Percentiles rank a stretch among this genome's conserved stretches.
Evolutionary conservation across 1,140 invertebrate genomes (phyloP).

Genomic region (Papilio xuthus): DNA sequence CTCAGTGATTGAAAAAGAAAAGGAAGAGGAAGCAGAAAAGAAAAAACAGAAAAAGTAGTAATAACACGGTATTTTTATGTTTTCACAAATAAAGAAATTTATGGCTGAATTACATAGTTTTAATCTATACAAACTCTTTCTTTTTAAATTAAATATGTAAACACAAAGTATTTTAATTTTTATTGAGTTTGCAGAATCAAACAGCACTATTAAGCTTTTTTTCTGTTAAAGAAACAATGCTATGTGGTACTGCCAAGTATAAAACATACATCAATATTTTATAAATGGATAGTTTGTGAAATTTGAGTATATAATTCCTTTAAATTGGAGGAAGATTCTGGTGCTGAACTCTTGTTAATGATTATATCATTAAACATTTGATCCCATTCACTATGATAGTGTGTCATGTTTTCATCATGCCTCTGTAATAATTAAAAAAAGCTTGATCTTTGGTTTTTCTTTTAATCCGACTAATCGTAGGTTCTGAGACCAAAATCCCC

Average conservation of each 20-base stretch:
- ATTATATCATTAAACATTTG: slow-evolving; percentile 78
- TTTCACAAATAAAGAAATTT: slow-evolving; percentile 65
- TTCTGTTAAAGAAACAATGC: too few relatives aligned
- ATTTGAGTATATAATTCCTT: slow-evolving; percentile 78
- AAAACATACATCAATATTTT: not conserved
- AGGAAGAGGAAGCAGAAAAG: slow-evolving; percentile 98
- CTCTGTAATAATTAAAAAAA: slow-evolving; percentile 56
- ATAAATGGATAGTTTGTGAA: slow-evolving; percentile 73
- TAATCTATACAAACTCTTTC: not conserved
- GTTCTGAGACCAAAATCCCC: too few relatives aligned
- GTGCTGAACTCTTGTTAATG: slow-evolving; percentile 63
- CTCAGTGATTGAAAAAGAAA: slow-evolving; percentile 97
- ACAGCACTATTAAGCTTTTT: too few relatives aligned
- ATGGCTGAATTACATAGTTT: not conserved
- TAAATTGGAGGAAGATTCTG: slow-evolving; percentile 73
- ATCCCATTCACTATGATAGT: slow-evolving; percentile 77
- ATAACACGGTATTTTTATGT: slow-evolving; percentile 59
- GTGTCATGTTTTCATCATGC: slow-evolving; percentile 57
- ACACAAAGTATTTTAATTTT: not conserved
- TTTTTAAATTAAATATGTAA: not conserved
- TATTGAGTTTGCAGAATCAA: slow-evolving; percentile 2
- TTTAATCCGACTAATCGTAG: too few relatives aligned
- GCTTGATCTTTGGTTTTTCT: not conserved
- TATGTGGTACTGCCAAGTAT: too few relatives aligned
- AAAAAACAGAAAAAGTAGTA: slow-evolving; percentile 96